phyloP scores from a whole-genome alignment of 2,797 vertebrate species.

The Thunnus albacares region DNA sequence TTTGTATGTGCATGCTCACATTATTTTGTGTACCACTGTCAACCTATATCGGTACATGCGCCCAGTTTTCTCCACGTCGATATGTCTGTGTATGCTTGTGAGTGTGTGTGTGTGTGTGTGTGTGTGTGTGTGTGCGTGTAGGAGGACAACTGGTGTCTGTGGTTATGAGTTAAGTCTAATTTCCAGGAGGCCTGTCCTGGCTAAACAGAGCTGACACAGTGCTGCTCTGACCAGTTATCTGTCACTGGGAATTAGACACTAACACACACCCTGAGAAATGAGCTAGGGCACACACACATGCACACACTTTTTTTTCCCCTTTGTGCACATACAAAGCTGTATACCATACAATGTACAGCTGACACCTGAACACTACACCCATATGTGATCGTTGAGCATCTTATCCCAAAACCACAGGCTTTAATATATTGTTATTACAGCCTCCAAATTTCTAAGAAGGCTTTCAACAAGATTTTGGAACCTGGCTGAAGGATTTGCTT shows the following conservation, averaged over 20 bases:
- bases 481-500: background rate
- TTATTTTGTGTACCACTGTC: slow-evolving; percentile 8
- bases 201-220: slow-evolving; percentile 85
- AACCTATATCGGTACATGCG: background rate
- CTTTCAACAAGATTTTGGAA: background rate
- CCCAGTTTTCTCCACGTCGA: slow-evolving; percentile 3
- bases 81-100: slow-evolving; percentile 11
- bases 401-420: background rate
- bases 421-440: background rate
- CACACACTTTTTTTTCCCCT: background rate
- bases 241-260: slow-evolving; percentile 79
- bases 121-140: slow-evolving; percentile 7
- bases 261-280: slow-evolving; percentile 73
- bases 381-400: background rate
- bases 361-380: background rate
- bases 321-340: background rate
- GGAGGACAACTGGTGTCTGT: slow-evolving; percentile 80
- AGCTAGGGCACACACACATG: slow-evolving; percentile 20
- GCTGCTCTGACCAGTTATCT: slow-evolving; percentile 76
- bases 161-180: slow-evolving; percentile 86
- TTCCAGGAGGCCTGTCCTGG: slow-evolving; percentile 81
- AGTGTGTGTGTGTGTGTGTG: slow-evolving; percentile 3
- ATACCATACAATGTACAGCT: background rate
- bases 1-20: slow-evolving; percentile 1
- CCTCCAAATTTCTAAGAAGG: background rate